Conservation (phyloP, 2,888 invertebrate species). For the Synergus japonicus region DNA sequence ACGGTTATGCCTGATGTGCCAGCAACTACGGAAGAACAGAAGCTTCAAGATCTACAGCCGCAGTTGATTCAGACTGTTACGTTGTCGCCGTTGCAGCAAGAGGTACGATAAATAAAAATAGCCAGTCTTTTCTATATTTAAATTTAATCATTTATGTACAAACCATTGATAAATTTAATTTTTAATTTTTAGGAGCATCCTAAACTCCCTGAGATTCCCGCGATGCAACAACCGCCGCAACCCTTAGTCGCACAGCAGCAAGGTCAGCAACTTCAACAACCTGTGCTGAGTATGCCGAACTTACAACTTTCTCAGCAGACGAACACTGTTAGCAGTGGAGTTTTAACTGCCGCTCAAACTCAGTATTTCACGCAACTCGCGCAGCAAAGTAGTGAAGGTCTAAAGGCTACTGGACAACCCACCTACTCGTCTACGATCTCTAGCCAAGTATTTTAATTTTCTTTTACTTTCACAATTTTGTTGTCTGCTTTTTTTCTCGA, state of each 20-base stretch:
- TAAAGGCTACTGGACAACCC: slow-evolving; percentile 78
- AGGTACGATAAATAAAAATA: slow-evolving; percentile 54
- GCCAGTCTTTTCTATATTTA: not conserved
- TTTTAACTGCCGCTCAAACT: slow-evolving; percentile 80
- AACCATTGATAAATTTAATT: not conserved
- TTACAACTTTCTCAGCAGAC: slow-evolving; percentile 75
- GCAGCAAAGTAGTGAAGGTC: slow-evolving; percentile 79
- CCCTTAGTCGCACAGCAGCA: slow-evolving; percentile 67
- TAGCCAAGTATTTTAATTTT: slow-evolving; percentile 65
- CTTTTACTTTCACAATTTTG: slow-evolving; percentile 10
- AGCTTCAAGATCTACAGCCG: slow-evolving; percentile 63
- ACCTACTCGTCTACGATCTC: slow-evolving; percentile 69
- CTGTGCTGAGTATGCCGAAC: slow-evolving; percentile 68
- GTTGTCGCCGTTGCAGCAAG: slow-evolving; percentile 65
- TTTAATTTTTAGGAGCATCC: slow-evolving; percentile 62
- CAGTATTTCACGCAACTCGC: slow-evolving; percentile 81
- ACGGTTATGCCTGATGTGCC: slow-evolving; percentile 71
- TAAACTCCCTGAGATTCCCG: slow-evolving; percentile 68
- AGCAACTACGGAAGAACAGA: slow-evolving; percentile 61
- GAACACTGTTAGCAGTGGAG: slow-evolving; percentile 73
- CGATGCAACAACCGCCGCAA: slow-evolving; percentile 72
- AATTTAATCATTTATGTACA: not conserved
- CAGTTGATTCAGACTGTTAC: slow-evolving; percentile 64
- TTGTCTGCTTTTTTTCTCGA: not conserved
- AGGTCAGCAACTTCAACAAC: slow-evolving; percentile 66